phyloP scores from a whole-genome alignment of 2,797 vertebrate species.

The Silurus lanzhouensis region DNA sequence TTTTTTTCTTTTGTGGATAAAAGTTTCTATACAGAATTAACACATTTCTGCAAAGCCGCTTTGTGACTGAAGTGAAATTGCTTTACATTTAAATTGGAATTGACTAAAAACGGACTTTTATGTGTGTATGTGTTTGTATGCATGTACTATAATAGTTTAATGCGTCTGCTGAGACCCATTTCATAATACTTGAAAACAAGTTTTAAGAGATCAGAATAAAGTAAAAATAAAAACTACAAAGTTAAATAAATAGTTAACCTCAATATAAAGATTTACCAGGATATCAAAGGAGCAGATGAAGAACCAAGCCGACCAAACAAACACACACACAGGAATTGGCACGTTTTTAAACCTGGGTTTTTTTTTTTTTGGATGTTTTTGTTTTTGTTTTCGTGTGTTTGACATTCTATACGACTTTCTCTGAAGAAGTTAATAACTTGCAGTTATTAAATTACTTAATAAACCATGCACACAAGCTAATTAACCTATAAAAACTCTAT shows the following conservation, averaged over 20 bases:
- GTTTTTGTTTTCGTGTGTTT: too few relatives aligned
- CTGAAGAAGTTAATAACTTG: not conserved
- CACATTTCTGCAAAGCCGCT: too few relatives aligned
- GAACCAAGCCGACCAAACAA: not conserved
- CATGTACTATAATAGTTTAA: too few relatives aligned
- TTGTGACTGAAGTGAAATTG: too few relatives aligned
- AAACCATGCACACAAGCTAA: constrained; percentile 7
- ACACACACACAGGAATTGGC: not conserved
- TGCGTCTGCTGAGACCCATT: too few relatives aligned
- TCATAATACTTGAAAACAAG: not conserved
- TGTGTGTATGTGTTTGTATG: too few relatives aligned
- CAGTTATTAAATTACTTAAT: constrained; percentile 3
- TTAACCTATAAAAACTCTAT: constrained; percentile 33
- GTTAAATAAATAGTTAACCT: not conserved
- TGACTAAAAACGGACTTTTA: too few relatives aligned
- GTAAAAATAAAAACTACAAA: not conserved
- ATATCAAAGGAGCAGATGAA: not conserved
- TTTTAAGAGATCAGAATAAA: not conserved
- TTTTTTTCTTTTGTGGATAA: too few relatives aligned
- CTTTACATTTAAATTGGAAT: too few relatives aligned
- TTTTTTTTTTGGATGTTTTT: too few relatives aligned
- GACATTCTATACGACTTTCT: not conserved
- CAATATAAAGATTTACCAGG: not conserved
- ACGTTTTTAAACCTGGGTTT: too few relatives aligned
- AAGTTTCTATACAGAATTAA: too few relatives aligned